Evolutionary conservation across 2,888 invertebrate species (phyloP).

Genomic region (Cheilosia soror): DNA sequence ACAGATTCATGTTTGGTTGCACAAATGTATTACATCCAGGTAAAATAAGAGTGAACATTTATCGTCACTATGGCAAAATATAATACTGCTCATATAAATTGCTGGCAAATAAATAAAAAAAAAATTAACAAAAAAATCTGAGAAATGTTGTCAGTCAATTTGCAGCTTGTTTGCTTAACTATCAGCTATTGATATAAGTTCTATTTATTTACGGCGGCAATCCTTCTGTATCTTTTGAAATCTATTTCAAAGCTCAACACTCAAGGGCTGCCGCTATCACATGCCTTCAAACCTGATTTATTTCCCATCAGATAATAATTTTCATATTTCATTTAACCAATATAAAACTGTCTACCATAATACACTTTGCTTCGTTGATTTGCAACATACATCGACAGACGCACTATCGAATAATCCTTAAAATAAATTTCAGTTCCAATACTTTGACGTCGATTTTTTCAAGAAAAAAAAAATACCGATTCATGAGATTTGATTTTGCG

Average conservation of each 20-base stretch:
- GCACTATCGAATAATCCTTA: slow-evolving; percentile 39
- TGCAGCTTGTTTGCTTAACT: neutral
- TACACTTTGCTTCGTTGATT: slow-evolving; percentile 25
- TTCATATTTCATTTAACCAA: slow-evolving; percentile 24
- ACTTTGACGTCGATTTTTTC: slow-evolving; percentile 46
- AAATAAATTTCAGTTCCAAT: slow-evolving; percentile 63
- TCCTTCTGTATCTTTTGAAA: neutral
- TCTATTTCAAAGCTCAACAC: neutral
- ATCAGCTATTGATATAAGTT: neutral
- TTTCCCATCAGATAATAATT: neutral
- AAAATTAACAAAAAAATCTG: no score
- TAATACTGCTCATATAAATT: no score
- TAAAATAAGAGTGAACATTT: no score
- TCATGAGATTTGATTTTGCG: slow-evolving; percentile 38
- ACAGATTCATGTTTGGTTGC: no score
- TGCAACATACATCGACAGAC: neutral
- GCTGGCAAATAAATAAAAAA: no score
- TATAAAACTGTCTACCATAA: slow-evolving; percentile 6
- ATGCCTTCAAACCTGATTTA: neutral
- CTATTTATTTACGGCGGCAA: neutral
- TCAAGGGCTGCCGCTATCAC: neutral
- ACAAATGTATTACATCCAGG: no score
- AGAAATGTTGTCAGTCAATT: no score
- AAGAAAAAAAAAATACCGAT: slow-evolving; percentile 14
- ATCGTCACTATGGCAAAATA: no score